phyloP scores from a whole-genome alignment of 1,140 invertebrate species.

The Monomorium pharaonis region DNA sequence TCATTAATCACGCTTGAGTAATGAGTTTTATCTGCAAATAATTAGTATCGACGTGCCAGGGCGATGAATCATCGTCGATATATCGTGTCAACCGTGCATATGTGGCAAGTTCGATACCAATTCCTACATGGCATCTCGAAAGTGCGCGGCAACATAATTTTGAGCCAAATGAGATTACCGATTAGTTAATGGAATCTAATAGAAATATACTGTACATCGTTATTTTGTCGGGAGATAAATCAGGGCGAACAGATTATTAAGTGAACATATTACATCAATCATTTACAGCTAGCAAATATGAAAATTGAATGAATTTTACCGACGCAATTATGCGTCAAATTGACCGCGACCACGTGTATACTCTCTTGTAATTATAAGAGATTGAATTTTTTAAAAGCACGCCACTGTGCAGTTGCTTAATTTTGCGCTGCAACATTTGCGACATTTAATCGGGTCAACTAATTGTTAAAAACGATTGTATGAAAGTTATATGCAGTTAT shows the following conservation, averaged over 20 bases:
- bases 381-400: slow-evolving; percentile 6
- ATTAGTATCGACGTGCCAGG: slow-evolving; percentile 72
- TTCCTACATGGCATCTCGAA: slow-evolving; percentile 31
- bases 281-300: slow-evolving; percentile 40
- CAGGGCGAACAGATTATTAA: slow-evolving; percentile 45
- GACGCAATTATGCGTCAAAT: slow-evolving; percentile 1
- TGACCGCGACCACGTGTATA: background rate
- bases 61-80: slow-evolving; percentile 69
- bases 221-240: slow-evolving; percentile 52
- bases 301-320: slow-evolving; percentile 46
- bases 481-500: background rate
- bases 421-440: background rate
- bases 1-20: slow-evolving; percentile 75
- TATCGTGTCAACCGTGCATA: slow-evolving; percentile 59
- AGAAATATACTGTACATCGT: slow-evolving; percentile 42
- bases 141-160: slow-evolving; percentile 39
- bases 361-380: background rate
- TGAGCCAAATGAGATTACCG: slow-evolving; percentile 50
- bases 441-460: background rate
- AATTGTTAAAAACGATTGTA: background rate
- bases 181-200: slow-evolving; percentile 59
- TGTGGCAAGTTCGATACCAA: slow-evolving; percentile 34
- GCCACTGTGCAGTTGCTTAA: background rate
- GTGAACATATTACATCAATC: slow-evolving; percentile 52
- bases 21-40: slow-evolving; percentile 78